Base-by-base conservation (phyloP, 2,113 vertebrate species). In the Melanerpes aurifrons region DNA sequence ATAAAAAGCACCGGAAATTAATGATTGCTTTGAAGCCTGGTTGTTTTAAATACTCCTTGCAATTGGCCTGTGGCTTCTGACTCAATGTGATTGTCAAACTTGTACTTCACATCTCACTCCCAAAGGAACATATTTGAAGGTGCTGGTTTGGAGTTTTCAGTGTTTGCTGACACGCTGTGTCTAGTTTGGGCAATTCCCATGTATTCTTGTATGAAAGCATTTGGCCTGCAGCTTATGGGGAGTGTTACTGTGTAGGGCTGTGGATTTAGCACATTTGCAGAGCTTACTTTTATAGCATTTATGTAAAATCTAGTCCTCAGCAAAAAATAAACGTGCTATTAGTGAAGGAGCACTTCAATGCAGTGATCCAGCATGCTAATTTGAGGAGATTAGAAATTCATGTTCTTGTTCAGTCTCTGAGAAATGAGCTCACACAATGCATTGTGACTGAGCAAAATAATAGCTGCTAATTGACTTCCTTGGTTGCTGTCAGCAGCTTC, bases 401-500 rank as follows among this genome's bases (percentile, higher is more conserved):
- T 72, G 22, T 92, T 92, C 54, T 66, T 32, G 45, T 53, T 70
- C 74, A 75, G 75, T 18, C 62, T 86, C 31, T 86, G 72, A 77
- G 83, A 93, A 92, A 78, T 45, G 37, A 71, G 20, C 54, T 87
- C 86, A 58, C 24, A 2, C 82, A 87, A 35, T 77, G 58, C 43
- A 47, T 81, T 64, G 45, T 91, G 79, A 74, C 48, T 3, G 4
- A 83, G 14, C 4, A 12, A 86, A 91, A 91, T 77, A 76, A 91
- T 82, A 69, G 68, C 45, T 92, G 58, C 9, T 87, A 75, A 88
- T 95, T 94, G 72, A 66, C 76, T 89, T 95, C 76, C 87, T 81
- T 71, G 45, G 54, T 88, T 94, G 73, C 89, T 86, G 72, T 91
- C 93, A 94, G 85, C 85, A 72, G 29, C 91, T 94, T 81, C 35